phyloP scores from a whole-genome alignment of 1,140 invertebrate genomes.

The Papilio helenus region DNA sequence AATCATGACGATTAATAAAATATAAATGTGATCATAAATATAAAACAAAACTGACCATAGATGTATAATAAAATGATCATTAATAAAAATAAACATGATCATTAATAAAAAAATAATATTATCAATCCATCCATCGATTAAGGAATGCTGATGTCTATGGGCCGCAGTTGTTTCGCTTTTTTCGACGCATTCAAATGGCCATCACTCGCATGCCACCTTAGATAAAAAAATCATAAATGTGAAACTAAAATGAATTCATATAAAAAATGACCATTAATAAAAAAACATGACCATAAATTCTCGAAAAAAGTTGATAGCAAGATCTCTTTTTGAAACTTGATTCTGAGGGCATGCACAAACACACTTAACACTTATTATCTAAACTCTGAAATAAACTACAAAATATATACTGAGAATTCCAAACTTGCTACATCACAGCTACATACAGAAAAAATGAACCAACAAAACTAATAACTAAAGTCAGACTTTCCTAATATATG shows the following conservation, averaged over 20 bases:
- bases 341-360: not conserved
- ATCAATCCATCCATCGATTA: too few species aligned
- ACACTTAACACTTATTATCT: not conserved
- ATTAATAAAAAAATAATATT: not conserved
- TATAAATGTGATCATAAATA: not conserved
- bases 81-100: not conserved
- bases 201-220: too few species aligned
- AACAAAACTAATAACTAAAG: not conserved
- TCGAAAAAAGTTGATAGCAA: not conserved
- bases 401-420: not conserved
- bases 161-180: too few species aligned
- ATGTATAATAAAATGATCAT: not conserved
- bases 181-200: too few species aligned
- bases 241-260: not conserved
- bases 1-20: too few species aligned
- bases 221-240: too few species aligned
- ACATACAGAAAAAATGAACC: not conserved
- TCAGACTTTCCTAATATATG: not conserved
- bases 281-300: not conserved
- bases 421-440: not conserved
- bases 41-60: not conserved
- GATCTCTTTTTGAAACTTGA: not conserved
- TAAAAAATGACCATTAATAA: too few species aligned
- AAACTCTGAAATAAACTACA: not conserved
- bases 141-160: too few species aligned